phyloP scores from a whole-genome alignment of 2,888 invertebrate species.

The Urechis unicinctus region DNA sequence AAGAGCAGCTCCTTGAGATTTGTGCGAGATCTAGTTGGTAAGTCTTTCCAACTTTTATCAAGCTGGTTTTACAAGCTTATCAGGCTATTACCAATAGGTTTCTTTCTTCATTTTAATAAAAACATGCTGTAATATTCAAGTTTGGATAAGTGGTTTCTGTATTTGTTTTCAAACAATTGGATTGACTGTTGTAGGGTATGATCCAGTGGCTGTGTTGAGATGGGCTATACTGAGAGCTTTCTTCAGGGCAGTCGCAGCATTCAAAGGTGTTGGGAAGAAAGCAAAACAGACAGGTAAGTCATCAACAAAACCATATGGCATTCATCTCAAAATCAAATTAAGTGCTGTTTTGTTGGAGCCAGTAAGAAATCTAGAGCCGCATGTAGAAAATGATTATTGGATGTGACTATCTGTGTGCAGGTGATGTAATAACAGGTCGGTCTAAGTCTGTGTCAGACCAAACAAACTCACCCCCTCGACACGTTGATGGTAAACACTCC shows the following conservation, averaged over 20 bases:
- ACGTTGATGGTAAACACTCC: too few species aligned
- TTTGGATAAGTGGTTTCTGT: too few species aligned
- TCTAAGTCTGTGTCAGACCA: too few species aligned
- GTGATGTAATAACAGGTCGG: too few species aligned
- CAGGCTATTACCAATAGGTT: background rate
- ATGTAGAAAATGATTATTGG: background rate
- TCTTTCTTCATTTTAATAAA: too few species aligned
- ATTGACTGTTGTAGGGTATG: conserved; percentile 31
- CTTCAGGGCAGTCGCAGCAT: conserved; percentile 84
- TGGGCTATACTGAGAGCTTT: conserved; percentile 78
- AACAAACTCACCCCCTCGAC: too few species aligned
- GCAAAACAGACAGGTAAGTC: too few species aligned
- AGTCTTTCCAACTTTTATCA: conserved; percentile 8
- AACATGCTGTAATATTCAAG: background rate
- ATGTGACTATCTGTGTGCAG: conserved; percentile 1
- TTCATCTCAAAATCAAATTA: too few species aligned
- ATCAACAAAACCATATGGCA: too few species aligned
- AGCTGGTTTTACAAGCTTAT: background rate
- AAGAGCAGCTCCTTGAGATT: conserved; percentile 90
- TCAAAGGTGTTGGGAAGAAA: conserved; percentile 60
- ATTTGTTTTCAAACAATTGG: conserved; percentile 1
- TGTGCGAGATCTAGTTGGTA: conserved; percentile 83
- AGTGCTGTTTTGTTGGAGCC: too few species aligned
- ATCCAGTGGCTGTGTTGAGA: conserved; percentile 64
- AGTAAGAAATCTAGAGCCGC: too few species aligned